These are phyloP conservation scores for Acomys russatus DNA, from an alignment of 2,797 vertebrate genomes.

Conservation along the genomic window DNA sequence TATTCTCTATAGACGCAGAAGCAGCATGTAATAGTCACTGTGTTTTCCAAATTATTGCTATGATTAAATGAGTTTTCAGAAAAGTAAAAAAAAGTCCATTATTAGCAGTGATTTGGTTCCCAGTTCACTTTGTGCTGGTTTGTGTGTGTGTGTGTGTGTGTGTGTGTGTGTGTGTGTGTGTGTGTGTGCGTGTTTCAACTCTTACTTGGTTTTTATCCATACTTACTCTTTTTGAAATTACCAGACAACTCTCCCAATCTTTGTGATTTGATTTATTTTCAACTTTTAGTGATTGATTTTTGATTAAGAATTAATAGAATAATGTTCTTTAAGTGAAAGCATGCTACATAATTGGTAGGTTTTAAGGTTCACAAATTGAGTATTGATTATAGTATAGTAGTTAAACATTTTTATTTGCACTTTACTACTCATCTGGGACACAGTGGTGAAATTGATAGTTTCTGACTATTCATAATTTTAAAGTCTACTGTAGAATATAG, in stretches of 20 bases:
- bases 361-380: conserved; percentile 53
- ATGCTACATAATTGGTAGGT: conserved; percentile 16
- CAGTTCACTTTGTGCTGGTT: background rate
- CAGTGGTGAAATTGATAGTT: conserved; percentile 37
- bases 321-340: conserved; percentile 68
- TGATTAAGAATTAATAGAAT: conserved; percentile 66
- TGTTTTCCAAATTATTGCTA: conserved; percentile 21
- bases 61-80: conserved; percentile 23
- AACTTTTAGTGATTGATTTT: conserved; percentile 65
- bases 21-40: background rate
- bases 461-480: conserved; percentile 56
- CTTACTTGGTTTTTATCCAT: conserved; percentile 51
- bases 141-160: background rate
- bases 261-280: conserved; percentile 62
- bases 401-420: conserved; percentile 36
- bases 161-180: background rate
- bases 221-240: conserved; percentile 23
- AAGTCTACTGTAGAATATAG: conserved; percentile 22
- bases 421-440: conserved; percentile 3
- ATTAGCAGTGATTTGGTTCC: background rate
- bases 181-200: background rate
- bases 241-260: conserved; percentile 10
- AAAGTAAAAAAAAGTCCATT: background rate
- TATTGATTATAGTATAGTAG: conserved; percentile 65
- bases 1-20: conserved; percentile 26